Evolutionary conservation across 2,797 vertebrate species (phyloP).

Genomic region (Otolemur crassicaudatus): DNA sequence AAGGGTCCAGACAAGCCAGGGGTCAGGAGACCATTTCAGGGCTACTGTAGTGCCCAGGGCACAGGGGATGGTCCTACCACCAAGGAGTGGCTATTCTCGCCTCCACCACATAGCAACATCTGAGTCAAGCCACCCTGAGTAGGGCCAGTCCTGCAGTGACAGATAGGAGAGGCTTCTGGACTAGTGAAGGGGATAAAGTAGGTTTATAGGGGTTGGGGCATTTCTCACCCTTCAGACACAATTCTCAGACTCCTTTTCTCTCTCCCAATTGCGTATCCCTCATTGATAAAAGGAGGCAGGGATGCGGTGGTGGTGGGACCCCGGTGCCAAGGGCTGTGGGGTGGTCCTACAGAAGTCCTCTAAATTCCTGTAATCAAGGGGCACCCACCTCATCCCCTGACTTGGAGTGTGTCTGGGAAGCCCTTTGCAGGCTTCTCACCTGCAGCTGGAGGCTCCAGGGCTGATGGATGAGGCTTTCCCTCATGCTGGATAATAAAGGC

Average conservation of each 20-base stretch:
- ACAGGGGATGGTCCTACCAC: rapidly evolving
- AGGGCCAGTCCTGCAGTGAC: neutral
- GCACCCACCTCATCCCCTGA: conserved; percentile 47
- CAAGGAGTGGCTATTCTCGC: conserved; percentile 18
- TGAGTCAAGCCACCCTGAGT: neutral
- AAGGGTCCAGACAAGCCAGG: neutral
- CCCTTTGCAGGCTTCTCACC: neutral
- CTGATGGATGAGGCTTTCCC: neutral
- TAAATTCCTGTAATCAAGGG: neutral
- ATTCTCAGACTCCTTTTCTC: conserved; percentile 76
- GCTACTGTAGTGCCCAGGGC: neutral
- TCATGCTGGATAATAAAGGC: no score
- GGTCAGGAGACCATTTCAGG: neutral
- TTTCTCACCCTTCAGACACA: conserved; percentile 71
- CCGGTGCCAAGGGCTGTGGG: conserved; percentile 79
- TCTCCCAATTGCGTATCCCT: conserved; percentile 74
- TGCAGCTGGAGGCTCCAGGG: neutral
- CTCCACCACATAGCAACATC: neutral
- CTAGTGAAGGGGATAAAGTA: conserved; percentile 30
- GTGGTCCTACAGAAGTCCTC: neutral
- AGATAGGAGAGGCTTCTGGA: conserved; percentile 44
- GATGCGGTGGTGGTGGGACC: conserved; percentile 72
- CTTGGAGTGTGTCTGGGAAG: conserved; percentile 56
- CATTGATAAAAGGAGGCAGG: conserved; percentile 71
- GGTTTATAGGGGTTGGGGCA: conserved; percentile 75